Evolutionary conservation across 2,888 invertebrate genomes (phyloP).

Genomic region (Adineta ricciae): DNA sequence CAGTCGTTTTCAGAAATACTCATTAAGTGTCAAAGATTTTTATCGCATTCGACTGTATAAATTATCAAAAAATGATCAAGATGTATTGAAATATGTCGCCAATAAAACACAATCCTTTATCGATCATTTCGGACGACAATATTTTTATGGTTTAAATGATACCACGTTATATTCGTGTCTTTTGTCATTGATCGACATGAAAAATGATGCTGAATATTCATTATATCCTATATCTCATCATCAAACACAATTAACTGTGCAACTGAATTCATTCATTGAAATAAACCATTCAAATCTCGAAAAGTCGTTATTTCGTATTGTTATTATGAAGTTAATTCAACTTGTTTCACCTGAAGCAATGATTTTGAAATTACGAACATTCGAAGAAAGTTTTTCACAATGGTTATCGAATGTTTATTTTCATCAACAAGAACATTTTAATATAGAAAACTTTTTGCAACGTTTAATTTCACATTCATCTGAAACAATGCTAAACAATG

Average conservation of each 20-base stretch:
- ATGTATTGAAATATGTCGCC: background rate
- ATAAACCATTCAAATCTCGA: background rate
- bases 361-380: background rate
- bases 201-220: no score
- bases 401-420: background rate
- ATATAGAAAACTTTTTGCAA: background rate
- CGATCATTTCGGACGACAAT: background rate
- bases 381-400: background rate
- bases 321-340: background rate
- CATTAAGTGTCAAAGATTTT: background rate
- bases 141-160: background rate
- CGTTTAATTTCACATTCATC: background rate
- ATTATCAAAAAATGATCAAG: background rate
- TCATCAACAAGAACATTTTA: slow-evolving; percentile 21
- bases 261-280: background rate
- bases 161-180: background rate
- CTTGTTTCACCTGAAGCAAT: slow-evolving; percentile 9
- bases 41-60: background rate
- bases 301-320: background rate
- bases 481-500: no score
- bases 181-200: background rate
- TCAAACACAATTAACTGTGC: background rate
- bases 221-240: background rate
- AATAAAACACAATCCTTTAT: background rate
- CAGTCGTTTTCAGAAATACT: slow-evolving; percentile 10